Conservation (phyloP, 2,113 vertebrate species). For the Scomber japonicus region DNA sequence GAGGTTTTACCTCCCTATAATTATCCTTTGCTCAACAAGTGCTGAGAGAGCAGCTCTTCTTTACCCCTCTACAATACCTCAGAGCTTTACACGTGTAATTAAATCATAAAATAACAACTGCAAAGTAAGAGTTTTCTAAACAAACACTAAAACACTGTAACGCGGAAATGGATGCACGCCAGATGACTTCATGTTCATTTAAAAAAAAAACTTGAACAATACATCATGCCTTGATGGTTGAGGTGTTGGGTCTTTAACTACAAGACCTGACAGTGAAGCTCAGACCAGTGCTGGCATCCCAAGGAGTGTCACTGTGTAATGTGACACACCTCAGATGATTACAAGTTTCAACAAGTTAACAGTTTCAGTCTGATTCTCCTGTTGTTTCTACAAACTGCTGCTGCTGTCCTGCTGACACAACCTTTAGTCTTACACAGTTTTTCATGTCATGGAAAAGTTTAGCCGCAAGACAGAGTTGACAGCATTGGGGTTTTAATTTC, state of each 20-base stretch:
- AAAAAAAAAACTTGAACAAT: not conserved
- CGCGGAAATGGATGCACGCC: slow-evolving; percentile 45
- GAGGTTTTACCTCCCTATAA: slow-evolving; percentile 79
- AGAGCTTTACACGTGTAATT: slow-evolving; percentile 71
- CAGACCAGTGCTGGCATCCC: not conserved
- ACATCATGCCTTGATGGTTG: slow-evolving; percentile 23
- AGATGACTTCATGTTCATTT: slow-evolving; percentile 28
- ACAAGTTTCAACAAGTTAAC: slow-evolving; percentile 57
- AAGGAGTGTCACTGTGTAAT: slow-evolving; percentile 48
- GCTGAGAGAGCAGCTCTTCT: slow-evolving; percentile 67
- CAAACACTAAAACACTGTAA: slow-evolving; percentile 8
- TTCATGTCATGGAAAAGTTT: not conserved
- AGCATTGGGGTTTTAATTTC: no score
- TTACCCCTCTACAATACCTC: slow-evolving; percentile 60
- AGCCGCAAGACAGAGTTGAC: no score
- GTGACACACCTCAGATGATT: slow-evolving; percentile 50
- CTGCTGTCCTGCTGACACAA: not conserved
- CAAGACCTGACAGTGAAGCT: not conserved
- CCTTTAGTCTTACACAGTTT: not conserved
- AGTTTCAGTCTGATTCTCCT: slow-evolving; percentile 5
- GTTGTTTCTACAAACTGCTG: not conserved
- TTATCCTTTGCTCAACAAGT: slow-evolving; percentile 76
- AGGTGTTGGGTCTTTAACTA: not conserved
- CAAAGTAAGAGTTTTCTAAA: slow-evolving; percentile 57
- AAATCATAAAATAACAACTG: slow-evolving; percentile 78